phyloP scores from a whole-genome alignment of 2,888 invertebrate species.

The Drosophila gaucha region DNA sequence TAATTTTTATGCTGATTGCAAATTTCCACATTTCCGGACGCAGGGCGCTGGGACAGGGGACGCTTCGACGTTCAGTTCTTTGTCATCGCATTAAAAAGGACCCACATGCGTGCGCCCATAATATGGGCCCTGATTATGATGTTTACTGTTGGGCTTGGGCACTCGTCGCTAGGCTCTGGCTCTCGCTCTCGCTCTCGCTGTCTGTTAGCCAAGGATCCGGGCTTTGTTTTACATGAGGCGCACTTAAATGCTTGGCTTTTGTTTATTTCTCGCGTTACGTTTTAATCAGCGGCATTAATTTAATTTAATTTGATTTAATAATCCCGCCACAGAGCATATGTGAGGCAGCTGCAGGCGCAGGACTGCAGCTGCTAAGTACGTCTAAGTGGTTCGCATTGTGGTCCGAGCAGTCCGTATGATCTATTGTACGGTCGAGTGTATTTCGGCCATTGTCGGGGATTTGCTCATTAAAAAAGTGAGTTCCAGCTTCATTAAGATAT shows the following conservation, averaged over 20 bases:
- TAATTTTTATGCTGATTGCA: slow-evolving; percentile 79
- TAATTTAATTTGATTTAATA: slow-evolving; percentile 80
- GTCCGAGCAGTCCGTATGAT: slow-evolving; percentile 43
- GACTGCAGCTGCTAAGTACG: slow-evolving; percentile 57
- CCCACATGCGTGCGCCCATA: slow-evolving; percentile 25
- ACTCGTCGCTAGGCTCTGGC: slow-evolving; percentile 44
- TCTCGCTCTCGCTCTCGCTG: not conserved
- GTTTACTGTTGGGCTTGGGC: slow-evolving; percentile 34
- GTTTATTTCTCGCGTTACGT: slow-evolving; percentile 52
- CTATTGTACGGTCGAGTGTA: slow-evolving; percentile 65
- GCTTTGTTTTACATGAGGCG: slow-evolving; percentile 20
- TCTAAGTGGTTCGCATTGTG: slow-evolving; percentile 68
- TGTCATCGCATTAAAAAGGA: slow-evolving; percentile 48
- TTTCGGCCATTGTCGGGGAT: slow-evolving; percentile 27
- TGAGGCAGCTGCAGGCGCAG: slow-evolving; percentile 7
- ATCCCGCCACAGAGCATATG: slow-evolving; percentile 28
- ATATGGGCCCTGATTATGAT: slow-evolving; percentile 55
- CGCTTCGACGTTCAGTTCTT: slow-evolving; percentile 43
- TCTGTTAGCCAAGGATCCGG: slow-evolving; percentile 1
- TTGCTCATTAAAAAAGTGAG: slow-evolving; percentile 67
- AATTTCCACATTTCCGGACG: slow-evolving; percentile 76
- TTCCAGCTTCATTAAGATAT: slow-evolving; percentile 48
- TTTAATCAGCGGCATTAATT: slow-evolving; percentile 78
- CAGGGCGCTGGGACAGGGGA: not conserved
- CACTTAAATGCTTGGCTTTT: slow-evolving; percentile 48